Evolutionary conservation across 2,888 invertebrate genomes (phyloP).

Genomic region (Cotesia congregata): DNA sequence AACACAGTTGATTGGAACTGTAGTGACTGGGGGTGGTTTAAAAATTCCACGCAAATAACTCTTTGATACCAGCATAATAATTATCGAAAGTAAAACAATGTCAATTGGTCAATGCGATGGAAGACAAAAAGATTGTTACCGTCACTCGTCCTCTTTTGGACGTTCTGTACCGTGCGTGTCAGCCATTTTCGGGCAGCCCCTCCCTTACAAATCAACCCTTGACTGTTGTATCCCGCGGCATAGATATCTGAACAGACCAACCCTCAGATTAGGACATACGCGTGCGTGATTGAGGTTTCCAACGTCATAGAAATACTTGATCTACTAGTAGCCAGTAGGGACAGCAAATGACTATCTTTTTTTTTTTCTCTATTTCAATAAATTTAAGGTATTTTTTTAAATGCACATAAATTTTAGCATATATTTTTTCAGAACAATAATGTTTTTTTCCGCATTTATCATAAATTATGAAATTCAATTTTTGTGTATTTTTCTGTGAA

Average conservation of each 20-base stretch:
- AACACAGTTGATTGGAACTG: slow-evolving; percentile 51
- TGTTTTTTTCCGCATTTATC: background rate
- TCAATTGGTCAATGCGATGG: slow-evolving; percentile 54
- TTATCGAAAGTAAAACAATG: slow-evolving; percentile 60
- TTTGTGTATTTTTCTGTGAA: background rate
- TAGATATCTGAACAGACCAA: slow-evolving; percentile 36
- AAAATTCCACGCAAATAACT: slow-evolving; percentile 54
- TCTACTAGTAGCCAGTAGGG: slow-evolving; percentile 5
- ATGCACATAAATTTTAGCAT: background rate
- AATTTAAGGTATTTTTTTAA: background rate
- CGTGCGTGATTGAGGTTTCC: slow-evolving; percentile 35
- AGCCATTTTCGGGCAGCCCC: slow-evolving; percentile 68
- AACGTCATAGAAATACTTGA: slow-evolving; percentile 34
- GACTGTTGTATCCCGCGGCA: slow-evolving; percentile 36
- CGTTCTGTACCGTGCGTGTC: slow-evolving; percentile 64
- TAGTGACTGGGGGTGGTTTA: slow-evolving; percentile 56
- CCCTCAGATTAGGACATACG: slow-evolving; percentile 35
- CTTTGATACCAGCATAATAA: slow-evolving; percentile 62
- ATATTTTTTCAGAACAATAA: background rate
- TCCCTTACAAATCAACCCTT: slow-evolving; percentile 62
- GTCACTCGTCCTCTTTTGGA: slow-evolving; percentile 62
- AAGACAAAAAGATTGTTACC: slow-evolving; percentile 51
- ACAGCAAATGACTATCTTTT: slow-evolving; percentile 11
- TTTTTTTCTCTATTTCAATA: background rate
- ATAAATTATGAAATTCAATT: background rate